phyloP scores from a whole-genome alignment of 2,888 invertebrate species.

The Lepeophtheirus nordmannii region DNA sequence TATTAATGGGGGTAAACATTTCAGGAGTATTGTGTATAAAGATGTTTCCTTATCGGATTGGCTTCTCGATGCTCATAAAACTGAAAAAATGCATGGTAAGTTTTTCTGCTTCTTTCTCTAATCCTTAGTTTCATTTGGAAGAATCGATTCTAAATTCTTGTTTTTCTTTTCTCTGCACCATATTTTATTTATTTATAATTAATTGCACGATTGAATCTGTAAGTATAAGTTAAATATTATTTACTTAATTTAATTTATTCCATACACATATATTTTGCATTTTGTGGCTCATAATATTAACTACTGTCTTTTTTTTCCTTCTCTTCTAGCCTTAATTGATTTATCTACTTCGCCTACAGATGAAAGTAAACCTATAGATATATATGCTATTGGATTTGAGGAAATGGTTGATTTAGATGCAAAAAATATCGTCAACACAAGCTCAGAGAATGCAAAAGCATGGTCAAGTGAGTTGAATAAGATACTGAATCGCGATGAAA shows the following conservation, averaged over 20 bases:
- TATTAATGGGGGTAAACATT: conserved; percentile 97
- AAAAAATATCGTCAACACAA: conserved; percentile 89
- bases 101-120: conserved; percentile 23
- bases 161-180: conserved; percentile 24
- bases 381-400: conserved; percentile 94
- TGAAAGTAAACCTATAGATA: conserved; percentile 57
- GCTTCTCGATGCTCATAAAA: conserved; percentile 35
- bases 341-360: conserved; percentile 30
- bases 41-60: conserved; percentile 33
- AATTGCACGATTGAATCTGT: too few species aligned
- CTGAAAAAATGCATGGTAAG: conserved; percentile 39
- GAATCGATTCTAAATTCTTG: conserved; percentile 33
- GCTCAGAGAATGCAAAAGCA: conserved; percentile 74
- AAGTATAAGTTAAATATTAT: too few species aligned
- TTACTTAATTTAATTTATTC: too few species aligned
- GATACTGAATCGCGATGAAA: conserved; percentile 66
- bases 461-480: conserved; percentile 93
- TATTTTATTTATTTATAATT: conserved; percentile 1
- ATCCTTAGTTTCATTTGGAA: conserved; percentile 7
- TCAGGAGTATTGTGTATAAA: conserved; percentile 85
- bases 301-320: too few species aligned
- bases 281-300: neutral
- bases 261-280: neutral
- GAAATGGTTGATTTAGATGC: conserved; percentile 98
- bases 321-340: conserved; percentile 39